phyloP scores from a whole-genome alignment of 1,140 invertebrate species.

The Heterodera carotae region DNA sequence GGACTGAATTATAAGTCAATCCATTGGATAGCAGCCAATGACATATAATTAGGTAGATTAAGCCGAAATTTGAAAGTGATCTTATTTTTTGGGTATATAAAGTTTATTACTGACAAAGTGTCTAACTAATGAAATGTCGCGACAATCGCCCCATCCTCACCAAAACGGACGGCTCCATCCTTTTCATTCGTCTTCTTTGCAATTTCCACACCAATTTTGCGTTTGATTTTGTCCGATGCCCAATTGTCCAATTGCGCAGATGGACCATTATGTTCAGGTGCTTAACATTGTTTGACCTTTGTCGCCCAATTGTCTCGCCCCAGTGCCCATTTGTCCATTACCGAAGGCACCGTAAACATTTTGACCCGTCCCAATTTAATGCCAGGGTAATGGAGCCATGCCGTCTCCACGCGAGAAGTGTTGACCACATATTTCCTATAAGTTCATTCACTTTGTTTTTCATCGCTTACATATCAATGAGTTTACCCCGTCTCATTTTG shows the following conservation, averaged over 20 bases:
- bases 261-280: conserved; percentile 53
- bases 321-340: neutral
- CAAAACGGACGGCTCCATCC: neutral
- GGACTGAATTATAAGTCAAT: no score
- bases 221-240: neutral
- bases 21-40: no score
- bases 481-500: conserved; percentile 40
- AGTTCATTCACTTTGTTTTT: neutral
- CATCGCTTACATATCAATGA: neutral
- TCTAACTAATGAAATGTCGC: neutral
- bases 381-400: conserved; percentile 51
- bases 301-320: neutral
- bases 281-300: neutral
- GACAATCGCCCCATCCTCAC: neutral
- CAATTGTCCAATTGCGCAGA: conserved; percentile 52
- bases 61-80: no score
- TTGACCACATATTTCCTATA: conserved; percentile 50
- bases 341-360: conserved; percentile 48
- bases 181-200: neutral
- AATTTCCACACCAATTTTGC: neutral
- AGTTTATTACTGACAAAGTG: no score
- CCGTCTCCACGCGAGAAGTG: conserved; percentile 44
- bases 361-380: conserved; percentile 19
- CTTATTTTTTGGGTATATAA: no score
- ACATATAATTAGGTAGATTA: no score